phyloP scores from a whole-genome alignment of 2,797 vertebrate species.

The Leuciscus waleckii region DNA sequence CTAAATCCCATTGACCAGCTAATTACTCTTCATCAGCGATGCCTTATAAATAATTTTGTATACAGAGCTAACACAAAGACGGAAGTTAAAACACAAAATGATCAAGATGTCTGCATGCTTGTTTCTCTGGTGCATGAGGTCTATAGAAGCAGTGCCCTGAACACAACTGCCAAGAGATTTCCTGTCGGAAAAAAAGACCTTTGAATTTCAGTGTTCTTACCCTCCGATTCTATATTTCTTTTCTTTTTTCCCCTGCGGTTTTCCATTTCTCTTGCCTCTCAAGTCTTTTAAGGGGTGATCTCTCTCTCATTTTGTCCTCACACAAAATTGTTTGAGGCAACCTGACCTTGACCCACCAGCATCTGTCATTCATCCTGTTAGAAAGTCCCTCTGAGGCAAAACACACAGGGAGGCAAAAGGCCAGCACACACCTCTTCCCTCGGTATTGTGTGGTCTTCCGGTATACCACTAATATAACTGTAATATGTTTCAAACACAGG shows the following conservation, averaged over 20 bases:
- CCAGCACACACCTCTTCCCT: constrained; percentile 17
- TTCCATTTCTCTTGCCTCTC: background rate
- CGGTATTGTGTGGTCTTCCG: background rate
- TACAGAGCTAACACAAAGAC: background rate
- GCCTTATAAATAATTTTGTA: background rate
- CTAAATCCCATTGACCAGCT: background rate
- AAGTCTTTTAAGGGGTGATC: background rate
- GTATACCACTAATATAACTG: background rate
- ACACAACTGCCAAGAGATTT: constrained; percentile 21
- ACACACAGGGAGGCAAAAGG: constrained; percentile 1
- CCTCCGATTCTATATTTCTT: background rate
- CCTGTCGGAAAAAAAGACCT: background rate
- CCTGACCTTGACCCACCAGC: constrained; percentile 38
- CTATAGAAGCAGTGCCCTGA: background rate
- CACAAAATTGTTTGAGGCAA: constrained; percentile 14
- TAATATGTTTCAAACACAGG: constrained; percentile 14
- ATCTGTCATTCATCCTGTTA: constrained; percentile 5
- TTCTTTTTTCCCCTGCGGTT: background rate
- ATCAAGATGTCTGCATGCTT: background rate
- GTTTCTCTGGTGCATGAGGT: background rate
- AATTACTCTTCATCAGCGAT: background rate
- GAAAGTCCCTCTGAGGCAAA: constrained; percentile 25
- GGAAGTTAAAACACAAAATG: background rate
- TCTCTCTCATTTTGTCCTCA: constrained; percentile 23
- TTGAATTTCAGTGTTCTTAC: background rate